These are phyloP conservation scores for Stegodyphus mimosarum DNA, from an alignment of 1,140 invertebrate species.

Conservation along the genomic window DNA sequence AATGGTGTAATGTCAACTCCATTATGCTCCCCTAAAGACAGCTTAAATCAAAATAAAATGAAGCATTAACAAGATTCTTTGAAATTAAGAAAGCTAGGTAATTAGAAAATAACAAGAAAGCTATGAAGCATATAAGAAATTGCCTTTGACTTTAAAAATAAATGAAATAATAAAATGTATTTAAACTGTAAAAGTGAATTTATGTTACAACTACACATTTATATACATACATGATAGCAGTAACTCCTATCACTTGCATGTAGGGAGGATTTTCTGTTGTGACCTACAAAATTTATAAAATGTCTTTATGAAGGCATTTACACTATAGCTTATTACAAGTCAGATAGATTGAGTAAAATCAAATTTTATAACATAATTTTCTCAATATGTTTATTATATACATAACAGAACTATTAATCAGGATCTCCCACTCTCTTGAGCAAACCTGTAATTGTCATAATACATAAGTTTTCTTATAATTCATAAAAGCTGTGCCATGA, in stretches of 20 bases:
- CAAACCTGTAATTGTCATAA: no score
- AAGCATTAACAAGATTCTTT: neutral
- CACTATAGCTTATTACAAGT: neutral
- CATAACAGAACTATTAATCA: no score
- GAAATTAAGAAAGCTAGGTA: neutral
- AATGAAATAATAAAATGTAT: neutral
- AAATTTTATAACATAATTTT: no score
- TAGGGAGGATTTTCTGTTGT: slow-evolving; percentile 15
- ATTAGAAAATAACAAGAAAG: neutral
- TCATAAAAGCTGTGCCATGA: no score
- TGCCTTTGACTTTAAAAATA: neutral
- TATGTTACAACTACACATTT: no score
- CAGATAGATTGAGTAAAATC: no score
- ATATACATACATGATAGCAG: slow-evolving; percentile 45
- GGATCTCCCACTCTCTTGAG: no score
- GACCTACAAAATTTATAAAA: slow-evolving; percentile 11
- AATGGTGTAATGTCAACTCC: slow-evolving; percentile 88
- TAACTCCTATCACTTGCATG: slow-evolving; percentile 39
- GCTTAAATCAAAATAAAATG: slow-evolving; percentile 67
- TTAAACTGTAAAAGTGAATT: no score
- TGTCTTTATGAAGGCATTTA: neutral
- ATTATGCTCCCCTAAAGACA: slow-evolving; percentile 75
- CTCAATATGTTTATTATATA: no score
- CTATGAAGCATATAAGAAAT: neutral
- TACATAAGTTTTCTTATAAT: no score